These are phyloP conservation scores for Ectobius pallidus DNA, from an alignment of 2,888 invertebrate genomes.

Conservation along the genomic window DNA sequence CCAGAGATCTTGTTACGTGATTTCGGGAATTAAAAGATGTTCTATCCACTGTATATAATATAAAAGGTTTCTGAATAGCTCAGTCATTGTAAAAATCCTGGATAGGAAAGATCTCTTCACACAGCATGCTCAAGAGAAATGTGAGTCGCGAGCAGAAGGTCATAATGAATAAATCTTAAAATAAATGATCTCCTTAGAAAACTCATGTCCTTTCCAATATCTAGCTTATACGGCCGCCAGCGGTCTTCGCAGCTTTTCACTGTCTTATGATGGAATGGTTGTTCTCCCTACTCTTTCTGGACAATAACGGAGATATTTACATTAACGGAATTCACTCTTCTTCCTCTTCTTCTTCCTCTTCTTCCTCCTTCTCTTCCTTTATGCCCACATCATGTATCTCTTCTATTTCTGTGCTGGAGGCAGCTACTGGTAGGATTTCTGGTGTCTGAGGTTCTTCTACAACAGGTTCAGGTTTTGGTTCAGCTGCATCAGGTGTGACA, in stretches of 20 bases:
- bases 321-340: not conserved
- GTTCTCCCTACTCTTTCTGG: not conserved
- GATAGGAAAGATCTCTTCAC: not conserved
- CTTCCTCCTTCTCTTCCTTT: slow-evolving; percentile 29
- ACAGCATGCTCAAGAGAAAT: not conserved
- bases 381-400: slow-evolving; percentile 24
- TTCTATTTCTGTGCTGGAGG: slow-evolving; percentile 9
- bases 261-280: slow-evolving; percentile 6
- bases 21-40: no score
- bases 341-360: not conserved
- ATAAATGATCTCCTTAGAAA: no score
- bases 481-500: slow-evolving; percentile 33
- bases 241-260: not conserved
- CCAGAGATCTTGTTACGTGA: not conserved
- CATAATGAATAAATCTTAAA: not conserved
- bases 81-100: no score
- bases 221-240: not conserved
- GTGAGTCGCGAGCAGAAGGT: not conserved
- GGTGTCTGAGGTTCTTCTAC: slow-evolving; percentile 41
- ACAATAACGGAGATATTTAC: not conserved
- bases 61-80: no score
- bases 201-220: not conserved
- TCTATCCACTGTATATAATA: no score
- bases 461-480: slow-evolving; percentile 27
- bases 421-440: not conserved